A percentile compares a stretch with the other conserved stretches of the same genome.
Conservation (phyloP, 1,140 invertebrate species). For the Episyrphus balteatus region DNA sequence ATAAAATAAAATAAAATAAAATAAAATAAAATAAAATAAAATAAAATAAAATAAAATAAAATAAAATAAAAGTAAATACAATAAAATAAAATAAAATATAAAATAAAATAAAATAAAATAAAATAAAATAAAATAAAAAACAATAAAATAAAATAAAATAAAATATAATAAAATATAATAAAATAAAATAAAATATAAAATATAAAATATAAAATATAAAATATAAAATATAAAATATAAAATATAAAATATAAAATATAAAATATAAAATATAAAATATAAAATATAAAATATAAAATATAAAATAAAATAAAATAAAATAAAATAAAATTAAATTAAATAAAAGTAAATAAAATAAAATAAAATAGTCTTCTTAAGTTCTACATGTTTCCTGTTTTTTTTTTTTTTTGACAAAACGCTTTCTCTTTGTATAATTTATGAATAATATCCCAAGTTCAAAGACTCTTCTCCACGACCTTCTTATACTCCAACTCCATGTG, state of each 20-base stretch:
- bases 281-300: neutral
- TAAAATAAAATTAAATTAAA: neutral
- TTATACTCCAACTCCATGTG: too few species aligned
- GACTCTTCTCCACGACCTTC: too few species aligned
- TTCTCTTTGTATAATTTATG: too few species aligned
- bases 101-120: neutral
- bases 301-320: neutral
- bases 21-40: slow-evolving; percentile 12
- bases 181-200: neutral
- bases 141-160: too few species aligned
- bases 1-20: too few species aligned
- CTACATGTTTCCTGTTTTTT: too few species aligned
- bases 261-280: neutral
- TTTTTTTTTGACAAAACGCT: too few species aligned
- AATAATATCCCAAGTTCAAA: too few species aligned
- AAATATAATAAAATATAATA: neutral
- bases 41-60: neutral
- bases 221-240: neutral
- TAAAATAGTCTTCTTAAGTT: too few species aligned
- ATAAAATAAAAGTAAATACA: too few species aligned
- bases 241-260: neutral
- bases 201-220: neutral
- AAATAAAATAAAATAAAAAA: too few species aligned
- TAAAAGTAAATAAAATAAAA: neutral
- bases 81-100: too few species aligned